Percentiles rank a stretch among this genome's conserved stretches.
These are phyloP conservation scores for Hylaeus volcanicus DNA, from an alignment of 1,140 invertebrate genomes.

Conservation along the genomic window DNA sequence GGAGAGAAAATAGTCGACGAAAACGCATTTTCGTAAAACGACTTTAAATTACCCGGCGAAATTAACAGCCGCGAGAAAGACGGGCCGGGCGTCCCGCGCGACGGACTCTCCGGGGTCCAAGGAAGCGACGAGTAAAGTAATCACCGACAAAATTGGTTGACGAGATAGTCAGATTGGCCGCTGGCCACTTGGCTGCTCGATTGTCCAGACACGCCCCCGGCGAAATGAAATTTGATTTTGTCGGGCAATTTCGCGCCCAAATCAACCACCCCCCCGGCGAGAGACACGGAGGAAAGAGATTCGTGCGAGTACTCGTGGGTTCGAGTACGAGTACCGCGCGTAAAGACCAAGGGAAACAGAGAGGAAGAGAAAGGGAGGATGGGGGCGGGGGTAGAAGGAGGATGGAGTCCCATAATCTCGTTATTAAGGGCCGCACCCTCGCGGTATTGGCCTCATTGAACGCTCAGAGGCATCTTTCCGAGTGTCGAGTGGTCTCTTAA, in stretches of 20 bases:
- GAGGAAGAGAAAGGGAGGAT: constrained; percentile 17
- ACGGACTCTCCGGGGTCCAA: background rate
- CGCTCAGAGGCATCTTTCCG: constrained; percentile 67
- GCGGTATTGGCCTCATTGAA: constrained; percentile 75
- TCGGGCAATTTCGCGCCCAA: constrained; percentile 79
- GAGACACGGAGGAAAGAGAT: constrained; percentile 24
- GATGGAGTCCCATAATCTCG: constrained; percentile 69
- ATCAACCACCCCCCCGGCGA: constrained; percentile 69
- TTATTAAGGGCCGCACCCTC: constrained; percentile 73
- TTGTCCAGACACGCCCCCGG: constrained; percentile 80
- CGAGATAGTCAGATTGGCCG: constrained; percentile 77
- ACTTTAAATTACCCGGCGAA: constrained; percentile 9
- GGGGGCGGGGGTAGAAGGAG: constrained; percentile 20
- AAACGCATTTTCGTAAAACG: constrained; percentile 20
- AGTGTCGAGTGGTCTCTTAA: constrained; percentile 67
- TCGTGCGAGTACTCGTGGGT: background rate
- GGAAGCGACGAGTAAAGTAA: constrained; percentile 69
- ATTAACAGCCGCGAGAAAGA: constrained; percentile 22
- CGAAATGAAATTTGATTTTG: constrained; percentile 81
- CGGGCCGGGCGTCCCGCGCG: background rate
- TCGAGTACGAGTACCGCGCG: background rate
- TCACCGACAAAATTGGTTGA: constrained; percentile 78
- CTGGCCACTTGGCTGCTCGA: constrained; percentile 78
- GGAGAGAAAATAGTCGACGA: background rate
- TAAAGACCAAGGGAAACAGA: background rate